Conservation (phyloP, 2,888 invertebrate genomes). For the Auanema freiburgensis region DNA sequence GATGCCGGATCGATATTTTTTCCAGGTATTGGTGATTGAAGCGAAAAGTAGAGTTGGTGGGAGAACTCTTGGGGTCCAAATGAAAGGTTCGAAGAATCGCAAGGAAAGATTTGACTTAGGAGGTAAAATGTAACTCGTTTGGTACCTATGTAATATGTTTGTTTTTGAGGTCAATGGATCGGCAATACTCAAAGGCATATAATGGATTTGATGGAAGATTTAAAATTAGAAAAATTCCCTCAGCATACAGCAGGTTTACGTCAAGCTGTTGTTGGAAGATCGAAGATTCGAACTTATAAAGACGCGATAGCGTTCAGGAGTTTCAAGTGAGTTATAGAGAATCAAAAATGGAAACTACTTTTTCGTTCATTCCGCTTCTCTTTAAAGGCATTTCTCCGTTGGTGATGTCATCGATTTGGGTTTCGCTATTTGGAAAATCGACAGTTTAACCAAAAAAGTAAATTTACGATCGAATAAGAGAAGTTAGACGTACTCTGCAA, state of each 20-base stretch:
- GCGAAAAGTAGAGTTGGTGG: constrained; percentile 67
- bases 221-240: constrained; percentile 63
- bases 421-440: constrained; percentile 9
- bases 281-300: too few species aligned
- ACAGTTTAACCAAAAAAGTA: constrained; percentile 8
- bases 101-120: constrained; percentile 49
- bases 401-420: constrained; percentile 11
- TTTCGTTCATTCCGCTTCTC: neutral
- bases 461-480: neutral
- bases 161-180: constrained; percentile 65
- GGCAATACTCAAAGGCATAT: constrained; percentile 65
- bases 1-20: neutral
- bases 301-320: too few species aligned
- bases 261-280: too few species aligned
- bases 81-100: constrained; percentile 33
- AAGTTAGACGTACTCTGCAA: neutral
- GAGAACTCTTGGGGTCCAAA: constrained; percentile 56
- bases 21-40: constrained; percentile 62
- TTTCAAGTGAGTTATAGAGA: too few species aligned
- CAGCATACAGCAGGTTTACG: constrained; percentile 47
- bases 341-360: too few species aligned
- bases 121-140: constrained; percentile 11
- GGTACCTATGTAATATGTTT: neutral
- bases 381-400: constrained; percentile 8
- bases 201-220: constrained; percentile 64